Percentiles rank a stretch among this genome's conserved stretches.
Evolutionary conservation across 2,797 vertebrate genomes (phyloP).

Genomic region (Muraenolepis orangiensis): DNA sequence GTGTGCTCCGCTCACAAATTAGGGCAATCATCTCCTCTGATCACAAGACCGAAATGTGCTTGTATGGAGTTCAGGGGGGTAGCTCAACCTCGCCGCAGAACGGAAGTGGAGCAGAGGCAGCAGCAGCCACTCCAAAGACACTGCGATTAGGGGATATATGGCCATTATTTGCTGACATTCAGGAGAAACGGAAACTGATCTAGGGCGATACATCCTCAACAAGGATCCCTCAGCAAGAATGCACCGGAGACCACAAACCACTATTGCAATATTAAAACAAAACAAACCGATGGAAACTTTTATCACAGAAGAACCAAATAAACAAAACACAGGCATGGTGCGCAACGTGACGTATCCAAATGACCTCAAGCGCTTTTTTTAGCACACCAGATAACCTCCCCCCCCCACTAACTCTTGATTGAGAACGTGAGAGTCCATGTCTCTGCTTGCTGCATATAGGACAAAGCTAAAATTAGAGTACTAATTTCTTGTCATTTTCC

Average conservation of each 20-base stretch:
- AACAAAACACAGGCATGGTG: background rate
- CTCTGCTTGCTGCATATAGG: slow-evolving; percentile 33
- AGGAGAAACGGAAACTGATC: background rate
- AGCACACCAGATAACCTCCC: slow-evolving; percentile 10
- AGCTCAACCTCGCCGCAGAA: slow-evolving; percentile 40
- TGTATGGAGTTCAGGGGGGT: slow-evolving; percentile 28
- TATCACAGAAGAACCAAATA: background rate
- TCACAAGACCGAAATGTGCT: background rate
- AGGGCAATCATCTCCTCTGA: slow-evolving; percentile 39
- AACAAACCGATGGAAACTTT: no score
- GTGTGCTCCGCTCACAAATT: slow-evolving; percentile 53
- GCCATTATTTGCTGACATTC: background rate
- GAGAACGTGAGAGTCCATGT: slow-evolving; percentile 33
- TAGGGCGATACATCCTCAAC: background rate
- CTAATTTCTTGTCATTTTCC: slow-evolving; percentile 39
- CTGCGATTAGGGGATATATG: no score
- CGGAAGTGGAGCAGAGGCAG: slow-evolving; percentile 47
- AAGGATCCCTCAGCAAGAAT: background rate
- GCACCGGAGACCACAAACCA: background rate
- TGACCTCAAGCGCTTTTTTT: background rate
- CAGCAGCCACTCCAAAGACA: slow-evolving; percentile 48
- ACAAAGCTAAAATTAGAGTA: slow-evolving; percentile 55
- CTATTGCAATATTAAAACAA: background rate
- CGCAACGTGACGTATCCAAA: background rate
- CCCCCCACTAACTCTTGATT: slow-evolving; percentile 14